Evolutionary conservation across 2,113 vertebrate genomes (phyloP), one percentile per base, ranked within the genome.

Genomic region (Emydura subglobosa): DNA sequence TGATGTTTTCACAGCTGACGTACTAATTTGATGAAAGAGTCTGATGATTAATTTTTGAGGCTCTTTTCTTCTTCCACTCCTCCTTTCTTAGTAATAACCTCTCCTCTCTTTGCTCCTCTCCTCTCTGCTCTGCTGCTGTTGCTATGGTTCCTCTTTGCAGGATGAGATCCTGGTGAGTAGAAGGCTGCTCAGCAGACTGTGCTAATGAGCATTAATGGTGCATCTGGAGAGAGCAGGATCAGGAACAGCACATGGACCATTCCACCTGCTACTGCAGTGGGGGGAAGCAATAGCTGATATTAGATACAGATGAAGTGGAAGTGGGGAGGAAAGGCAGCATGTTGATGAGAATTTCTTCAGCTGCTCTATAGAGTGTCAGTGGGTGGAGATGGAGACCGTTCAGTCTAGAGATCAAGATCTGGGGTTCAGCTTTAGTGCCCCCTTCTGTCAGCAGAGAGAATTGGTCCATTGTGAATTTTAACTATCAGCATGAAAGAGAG

Each of bases 161-260:
- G 99, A 99, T 98, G 99, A 99, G 98, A 99, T 99, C 98, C 98
- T 99, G 99, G 99, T 99, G 98, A 99, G 99, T 99, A 98, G 97
- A 98, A 98, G 98, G 97, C 97, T 94, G 88, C 96, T 97, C 96
- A 87, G 90, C 91, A 97, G 96, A 95, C 93, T 96, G 92, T 95
- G 95, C 95, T 96, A 94, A 96, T 91, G 91, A 97, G 93, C 97
- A 95, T 96, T 92, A 97, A 97, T 96, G 96, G 92, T 98, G 97
- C 98, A 97, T 98, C 97, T 96, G 97, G 95, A 95, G 97, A 95
- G 80, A 85, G 22, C 85, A 84, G 81, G 92, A 94, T 82, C 76
- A 96, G 81, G 93, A 94, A 84, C 74, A 96, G 89, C 68, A 79
- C n/a, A 34, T 74, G 95, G 87, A 82, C 92, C 90, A 93, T 94